phyloP scores from a whole-genome alignment of 2,888 invertebrate genomes.

The Desoria tigrina region DNA sequence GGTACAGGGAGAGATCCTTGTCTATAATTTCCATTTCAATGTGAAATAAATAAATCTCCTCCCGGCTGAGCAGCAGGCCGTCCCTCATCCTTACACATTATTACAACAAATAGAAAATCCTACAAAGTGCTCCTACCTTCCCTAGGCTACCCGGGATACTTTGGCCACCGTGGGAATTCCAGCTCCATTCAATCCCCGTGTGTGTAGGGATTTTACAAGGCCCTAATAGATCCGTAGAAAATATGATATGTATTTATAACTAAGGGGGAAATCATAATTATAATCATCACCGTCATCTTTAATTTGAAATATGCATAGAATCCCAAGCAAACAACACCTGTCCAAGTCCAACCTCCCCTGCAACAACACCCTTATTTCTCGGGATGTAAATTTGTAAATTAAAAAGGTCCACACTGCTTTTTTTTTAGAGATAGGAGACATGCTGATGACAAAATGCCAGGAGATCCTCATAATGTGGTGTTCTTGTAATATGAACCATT shows the following conservation, averaged over 20 bases:
- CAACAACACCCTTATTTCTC: too few relatives aligned
- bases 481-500: too few relatives aligned
- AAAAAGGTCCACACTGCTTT: too few relatives aligned
- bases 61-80: conserved; percentile 12
- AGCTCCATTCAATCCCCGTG: conserved; percentile 2
- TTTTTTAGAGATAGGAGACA: too few relatives aligned
- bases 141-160: conserved; percentile 10
- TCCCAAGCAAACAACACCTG: too few relatives aligned
- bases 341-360: too few relatives aligned
- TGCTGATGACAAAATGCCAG: too few relatives aligned
- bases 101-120: background rate
- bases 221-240: background rate
- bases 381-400: too few relatives aligned
- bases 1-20: conserved; percentile 17
- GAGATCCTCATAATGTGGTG: too few relatives aligned
- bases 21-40: conserved; percentile 26
- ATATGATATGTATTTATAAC: background rate
- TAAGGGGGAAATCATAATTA: background rate
- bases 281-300: conserved; percentile 4
- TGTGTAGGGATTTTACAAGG: background rate
- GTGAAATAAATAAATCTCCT: conserved; percentile 23
- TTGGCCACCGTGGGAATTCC: conserved; percentile 32
- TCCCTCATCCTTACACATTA: conserved; percentile 6
- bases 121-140: background rate
- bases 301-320: too few relatives aligned